phyloP scores from a whole-genome alignment of 1,140 invertebrate species.

The Caerostris extrusa region DNA sequence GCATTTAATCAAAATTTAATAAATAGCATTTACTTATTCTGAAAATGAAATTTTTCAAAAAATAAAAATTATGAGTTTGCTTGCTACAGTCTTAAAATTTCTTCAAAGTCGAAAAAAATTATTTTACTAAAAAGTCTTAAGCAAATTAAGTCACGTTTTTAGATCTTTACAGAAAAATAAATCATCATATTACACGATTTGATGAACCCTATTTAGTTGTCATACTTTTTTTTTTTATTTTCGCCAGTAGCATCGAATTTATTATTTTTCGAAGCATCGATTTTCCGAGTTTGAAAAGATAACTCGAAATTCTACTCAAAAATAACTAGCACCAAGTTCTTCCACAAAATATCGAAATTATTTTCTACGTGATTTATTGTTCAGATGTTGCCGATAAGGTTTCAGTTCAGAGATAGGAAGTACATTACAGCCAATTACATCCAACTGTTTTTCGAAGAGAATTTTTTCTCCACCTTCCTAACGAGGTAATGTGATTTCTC shows the following conservation, averaged over 20 bases:
- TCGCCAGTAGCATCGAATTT: not conserved
- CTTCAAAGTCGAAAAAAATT: too few species aligned
- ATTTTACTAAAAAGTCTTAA: too few species aligned
- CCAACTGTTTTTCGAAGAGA: not conserved
- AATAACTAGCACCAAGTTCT: not conserved
- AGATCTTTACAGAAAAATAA: not conserved
- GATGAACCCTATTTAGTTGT: not conserved
- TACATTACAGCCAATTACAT: conserved; percentile 34
- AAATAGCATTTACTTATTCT: too few species aligned
- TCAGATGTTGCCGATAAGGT: conserved; percentile 33
- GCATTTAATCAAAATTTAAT: too few species aligned
- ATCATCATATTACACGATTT: conserved; percentile 9
- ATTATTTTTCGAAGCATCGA: not conserved
- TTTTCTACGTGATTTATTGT: conserved; percentile 30
- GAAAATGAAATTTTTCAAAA: too few species aligned
- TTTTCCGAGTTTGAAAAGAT: not conserved
- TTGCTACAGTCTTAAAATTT: too few species aligned
- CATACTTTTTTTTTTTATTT: not conserved
- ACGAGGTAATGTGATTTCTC: not conserved
- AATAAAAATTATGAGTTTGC: too few species aligned
- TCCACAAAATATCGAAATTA: conserved; percentile 4
- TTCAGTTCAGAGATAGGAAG: conserved; percentile 2
- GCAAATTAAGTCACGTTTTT: too few species aligned
- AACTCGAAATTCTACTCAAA: conserved; percentile 12
- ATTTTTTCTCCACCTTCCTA: not conserved